Conservation (phyloP, 2,113 vertebrate genomes). For the Hyaena hyaena region DNA sequence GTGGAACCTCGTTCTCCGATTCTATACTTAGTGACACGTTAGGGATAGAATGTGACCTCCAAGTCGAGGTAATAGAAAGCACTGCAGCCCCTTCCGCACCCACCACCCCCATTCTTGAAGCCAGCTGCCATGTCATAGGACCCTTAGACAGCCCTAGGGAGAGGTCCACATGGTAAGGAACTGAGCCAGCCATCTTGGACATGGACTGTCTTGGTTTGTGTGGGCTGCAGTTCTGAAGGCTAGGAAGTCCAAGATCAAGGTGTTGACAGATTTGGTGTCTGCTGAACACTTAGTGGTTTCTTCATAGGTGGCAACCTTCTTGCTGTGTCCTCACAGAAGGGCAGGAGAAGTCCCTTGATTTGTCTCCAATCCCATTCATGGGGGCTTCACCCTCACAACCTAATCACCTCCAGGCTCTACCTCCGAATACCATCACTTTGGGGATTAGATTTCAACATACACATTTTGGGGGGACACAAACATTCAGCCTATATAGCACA, state of each 20-base stretch:
- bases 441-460: neutral
- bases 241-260: neutral
- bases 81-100: neutral
- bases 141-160: rapidly evolving
- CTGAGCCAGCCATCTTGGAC: neutral
- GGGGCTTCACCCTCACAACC: neutral
- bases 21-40: neutral
- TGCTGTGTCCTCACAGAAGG: neutral
- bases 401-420: neutral
- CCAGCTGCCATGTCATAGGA: neutral
- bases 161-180: too few species aligned
- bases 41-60: too few species aligned
- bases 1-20: neutral
- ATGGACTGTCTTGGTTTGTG: neutral
- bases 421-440: neutral
- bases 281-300: neutral
- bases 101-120: neutral
- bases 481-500: neutral
- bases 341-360: neutral
- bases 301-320: neutral
- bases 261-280: neutral
- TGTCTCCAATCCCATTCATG: neutral
- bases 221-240: neutral
- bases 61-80: neutral
- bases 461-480: neutral